A percentile compares a stretch with the other conserved stretches of the same genome.
Conservation (phyloP, 2,113 vertebrate species). For the Pyrgilauda ruficollis region DNA sequence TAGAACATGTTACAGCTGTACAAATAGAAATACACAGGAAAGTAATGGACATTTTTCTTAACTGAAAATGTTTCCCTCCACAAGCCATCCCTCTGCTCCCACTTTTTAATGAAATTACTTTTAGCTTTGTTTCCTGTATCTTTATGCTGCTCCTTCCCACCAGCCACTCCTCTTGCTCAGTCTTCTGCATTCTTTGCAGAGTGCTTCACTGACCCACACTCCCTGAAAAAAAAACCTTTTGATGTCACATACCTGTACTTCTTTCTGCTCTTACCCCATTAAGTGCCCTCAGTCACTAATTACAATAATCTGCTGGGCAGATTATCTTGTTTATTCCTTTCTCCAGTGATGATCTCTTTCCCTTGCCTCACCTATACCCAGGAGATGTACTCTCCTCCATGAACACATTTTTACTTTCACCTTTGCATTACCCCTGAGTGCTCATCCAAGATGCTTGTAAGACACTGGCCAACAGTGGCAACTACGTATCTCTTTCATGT, state of each 20-base stretch:
- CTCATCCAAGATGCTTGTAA: neutral
- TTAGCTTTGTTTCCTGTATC: neutral
- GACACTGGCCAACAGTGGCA: neutral
- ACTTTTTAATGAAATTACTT: neutral
- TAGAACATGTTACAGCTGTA: neutral
- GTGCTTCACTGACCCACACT: neutral
- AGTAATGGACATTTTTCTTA: neutral
- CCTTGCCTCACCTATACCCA: neutral
- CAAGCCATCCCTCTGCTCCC: neutral
- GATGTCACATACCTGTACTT: neutral
- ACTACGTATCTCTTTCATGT: neutral
- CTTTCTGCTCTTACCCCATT: neutral
- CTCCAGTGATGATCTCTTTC: neutral
- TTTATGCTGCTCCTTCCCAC: neutral
- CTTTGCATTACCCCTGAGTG: neutral
- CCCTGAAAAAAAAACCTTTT: neutral
- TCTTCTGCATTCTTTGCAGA: neutral
- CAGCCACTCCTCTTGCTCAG: neutral
- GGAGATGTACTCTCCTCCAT: fast-evolving
- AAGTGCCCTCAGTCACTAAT: neutral
- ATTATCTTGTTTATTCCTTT: neutral
- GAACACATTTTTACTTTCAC: neutral
- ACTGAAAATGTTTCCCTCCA: neutral
- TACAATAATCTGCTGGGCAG: neutral
- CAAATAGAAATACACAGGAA: neutral